A percentile compares a stretch with the other conserved stretches of the same genome.
phyloP scores from a whole-genome alignment of 92 coral and sea anemone genomes.

The Porites evermanni region DNA sequence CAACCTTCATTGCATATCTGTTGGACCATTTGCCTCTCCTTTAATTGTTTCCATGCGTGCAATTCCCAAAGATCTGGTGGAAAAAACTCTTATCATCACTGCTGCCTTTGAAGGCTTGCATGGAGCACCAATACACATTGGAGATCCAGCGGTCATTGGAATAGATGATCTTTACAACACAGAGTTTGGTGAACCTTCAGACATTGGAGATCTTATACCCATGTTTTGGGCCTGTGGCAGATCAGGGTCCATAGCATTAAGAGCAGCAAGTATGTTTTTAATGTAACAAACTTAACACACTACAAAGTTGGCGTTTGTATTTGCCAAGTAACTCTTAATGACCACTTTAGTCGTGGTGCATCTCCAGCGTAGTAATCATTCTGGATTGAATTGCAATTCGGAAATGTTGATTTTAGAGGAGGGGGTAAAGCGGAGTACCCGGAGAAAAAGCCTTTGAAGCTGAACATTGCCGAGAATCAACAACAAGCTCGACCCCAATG shows the following conservation, averaged over 20 bases:
- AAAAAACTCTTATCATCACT: conserved; percentile 76
- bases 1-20: conserved; percentile 62
- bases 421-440: too few relatives aligned
- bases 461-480: too few relatives aligned
- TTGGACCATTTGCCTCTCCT: conserved; percentile 70
- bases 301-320: too few relatives aligned
- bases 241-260: conserved; percentile 61
- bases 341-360: too few relatives aligned
- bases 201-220: conserved; percentile 73
- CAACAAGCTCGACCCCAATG: too few relatives aligned
- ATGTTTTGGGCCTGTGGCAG: conserved; percentile 90
- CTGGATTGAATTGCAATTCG: too few relatives aligned
- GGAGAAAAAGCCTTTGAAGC: too few relatives aligned
- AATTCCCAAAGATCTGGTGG: conserved; percentile 58
- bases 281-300: too few relatives aligned
- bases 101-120: conserved; percentile 70
- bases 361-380: too few relatives aligned
- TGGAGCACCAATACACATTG: conserved; percentile 94
- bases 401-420: too few relatives aligned
- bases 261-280: conserved; percentile 22
- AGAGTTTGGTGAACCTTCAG: conserved; percentile 68
- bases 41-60: conserved; percentile 89
- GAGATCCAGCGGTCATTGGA: conserved; percentile 80
- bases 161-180: conserved; percentile 48
- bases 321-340: too few relatives aligned